Conservation (phyloP, 2,888 invertebrate species). For the Nesidiocoris tenuis region DNA sequence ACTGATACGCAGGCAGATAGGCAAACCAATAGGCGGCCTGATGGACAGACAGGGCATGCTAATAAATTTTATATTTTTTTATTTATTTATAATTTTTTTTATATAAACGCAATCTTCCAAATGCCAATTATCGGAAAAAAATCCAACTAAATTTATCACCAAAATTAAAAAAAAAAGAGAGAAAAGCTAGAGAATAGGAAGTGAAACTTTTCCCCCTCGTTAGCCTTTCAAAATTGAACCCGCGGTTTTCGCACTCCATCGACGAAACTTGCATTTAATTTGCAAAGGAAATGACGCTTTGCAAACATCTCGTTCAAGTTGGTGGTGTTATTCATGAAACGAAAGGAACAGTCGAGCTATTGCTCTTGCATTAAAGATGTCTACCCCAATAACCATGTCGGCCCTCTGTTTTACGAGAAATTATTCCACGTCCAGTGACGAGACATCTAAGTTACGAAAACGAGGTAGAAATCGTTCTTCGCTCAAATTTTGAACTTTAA, state of each 20-base stretch:
- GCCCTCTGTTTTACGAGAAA: not conserved
- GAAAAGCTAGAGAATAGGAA: no score
- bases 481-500: no score
- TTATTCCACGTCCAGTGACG: not conserved
- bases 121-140: not conserved
- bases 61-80: no score
- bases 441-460: no score
- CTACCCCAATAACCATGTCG: not conserved
- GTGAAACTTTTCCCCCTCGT: not conserved
- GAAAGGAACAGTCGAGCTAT: not conserved
- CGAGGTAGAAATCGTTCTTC: no score
- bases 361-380: not conserved
- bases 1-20: no score
- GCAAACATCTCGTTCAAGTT: not conserved
- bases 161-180: no score
- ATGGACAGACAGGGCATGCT: no score
- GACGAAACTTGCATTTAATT: not conserved
- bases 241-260: not conserved
- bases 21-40: no score
- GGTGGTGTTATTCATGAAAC: not conserved
- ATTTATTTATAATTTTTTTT: not conserved
- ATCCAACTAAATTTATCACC: no score
- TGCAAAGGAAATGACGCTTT: not conserved
- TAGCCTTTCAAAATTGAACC: not conserved
- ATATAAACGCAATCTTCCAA: not conserved